A percentile compares a stretch with the other conserved stretches of the same genome.
These are phyloP conservation scores for Ceriagrion tenellum DNA, from an alignment of 2,888 invertebrate genomes.

Conservation along the genomic window DNA sequence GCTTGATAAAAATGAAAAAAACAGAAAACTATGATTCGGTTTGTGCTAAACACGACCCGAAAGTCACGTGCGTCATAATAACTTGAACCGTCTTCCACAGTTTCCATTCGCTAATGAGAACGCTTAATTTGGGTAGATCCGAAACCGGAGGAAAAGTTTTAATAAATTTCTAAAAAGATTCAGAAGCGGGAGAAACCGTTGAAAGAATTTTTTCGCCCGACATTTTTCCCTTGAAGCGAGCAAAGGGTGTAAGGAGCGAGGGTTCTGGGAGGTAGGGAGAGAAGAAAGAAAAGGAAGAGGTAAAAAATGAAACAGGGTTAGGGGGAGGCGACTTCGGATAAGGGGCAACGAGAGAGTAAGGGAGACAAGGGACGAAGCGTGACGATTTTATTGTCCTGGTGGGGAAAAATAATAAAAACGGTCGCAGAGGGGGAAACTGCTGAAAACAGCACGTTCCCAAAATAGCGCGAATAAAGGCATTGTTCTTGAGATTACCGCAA, in stretches of 20 bases:
- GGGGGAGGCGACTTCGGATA: not conserved
- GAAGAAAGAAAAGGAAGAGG: not conserved
- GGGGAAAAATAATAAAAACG: not conserved
- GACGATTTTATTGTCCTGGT: not conserved
- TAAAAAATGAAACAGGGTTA: not conserved
- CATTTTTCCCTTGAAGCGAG: too few relatives aligned
- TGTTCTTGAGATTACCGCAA: slow-evolving; percentile 20
- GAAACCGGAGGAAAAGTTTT: not conserved
- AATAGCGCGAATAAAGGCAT: not conserved
- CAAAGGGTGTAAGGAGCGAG: too few relatives aligned
- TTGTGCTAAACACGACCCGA: not conserved
- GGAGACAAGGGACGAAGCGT: not conserved
- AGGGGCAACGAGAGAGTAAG: not conserved
- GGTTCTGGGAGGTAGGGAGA: not conserved
- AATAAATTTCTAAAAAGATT: not conserved
- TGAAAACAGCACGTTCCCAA: slow-evolving; percentile 31
- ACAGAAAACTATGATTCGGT: not conserved
- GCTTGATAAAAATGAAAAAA: too few relatives aligned
- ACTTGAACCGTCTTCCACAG: not conserved
- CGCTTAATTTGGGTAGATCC: not conserved
- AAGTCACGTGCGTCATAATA: not conserved
- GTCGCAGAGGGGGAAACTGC: not conserved
- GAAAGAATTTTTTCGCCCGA: too few relatives aligned
- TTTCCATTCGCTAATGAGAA: slow-evolving; percentile 9
- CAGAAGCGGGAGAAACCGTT: too few relatives aligned